Conservation (phyloP, 35 echinoderm and acorn worm genomes). For the Holothuria glaberrima region DNA sequence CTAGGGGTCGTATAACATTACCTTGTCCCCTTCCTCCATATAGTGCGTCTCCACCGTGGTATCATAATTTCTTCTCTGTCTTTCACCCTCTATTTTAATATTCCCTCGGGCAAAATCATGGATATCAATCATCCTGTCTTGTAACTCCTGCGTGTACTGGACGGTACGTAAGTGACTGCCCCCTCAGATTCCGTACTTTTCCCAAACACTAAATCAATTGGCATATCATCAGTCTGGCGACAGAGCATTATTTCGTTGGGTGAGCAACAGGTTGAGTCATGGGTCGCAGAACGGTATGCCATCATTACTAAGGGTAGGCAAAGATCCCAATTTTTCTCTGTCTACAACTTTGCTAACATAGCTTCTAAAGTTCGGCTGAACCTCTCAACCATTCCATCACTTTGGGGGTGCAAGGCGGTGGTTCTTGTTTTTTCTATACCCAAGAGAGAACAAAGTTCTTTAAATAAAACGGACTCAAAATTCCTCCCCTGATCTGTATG, state of each 20-base stretch:
- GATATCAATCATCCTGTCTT: not conserved
- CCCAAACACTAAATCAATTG: slow-evolving; percentile 25
- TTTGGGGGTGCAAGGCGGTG: slow-evolving; percentile 64
- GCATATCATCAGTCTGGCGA: slow-evolving; percentile 12
- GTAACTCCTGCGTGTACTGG: not conserved
- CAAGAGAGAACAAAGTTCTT: slow-evolving; percentile 58
- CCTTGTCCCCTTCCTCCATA: not conserved
- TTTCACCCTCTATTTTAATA: not conserved
- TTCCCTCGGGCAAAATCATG: slow-evolving; percentile 18
- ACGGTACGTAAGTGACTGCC: not conserved
- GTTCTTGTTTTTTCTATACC: slow-evolving; percentile 59
- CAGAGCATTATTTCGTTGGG: slow-evolving; percentile 63
- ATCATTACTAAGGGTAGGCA: slow-evolving; percentile 42
- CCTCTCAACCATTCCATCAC: slow-evolving; percentile 42
- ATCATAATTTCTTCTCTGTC: slow-evolving; percentile 22
- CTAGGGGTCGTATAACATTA: too few relatives aligned
- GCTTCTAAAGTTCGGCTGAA: slow-evolving; percentile 41
- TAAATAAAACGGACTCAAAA: slow-evolving; percentile 65
- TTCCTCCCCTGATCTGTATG: slow-evolving; percentile 63
- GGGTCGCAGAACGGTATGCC: slow-evolving; percentile 10
- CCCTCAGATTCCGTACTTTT: not conserved
- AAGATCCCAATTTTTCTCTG: slow-evolving; percentile 25
- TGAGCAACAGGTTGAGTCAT: slow-evolving; percentile 37
- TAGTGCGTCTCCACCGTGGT: not conserved
- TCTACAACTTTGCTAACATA: slow-evolving; percentile 68